phyloP scores from a whole-genome alignment of 2,888 invertebrate species.

The Choreutis nemorana region DNA sequence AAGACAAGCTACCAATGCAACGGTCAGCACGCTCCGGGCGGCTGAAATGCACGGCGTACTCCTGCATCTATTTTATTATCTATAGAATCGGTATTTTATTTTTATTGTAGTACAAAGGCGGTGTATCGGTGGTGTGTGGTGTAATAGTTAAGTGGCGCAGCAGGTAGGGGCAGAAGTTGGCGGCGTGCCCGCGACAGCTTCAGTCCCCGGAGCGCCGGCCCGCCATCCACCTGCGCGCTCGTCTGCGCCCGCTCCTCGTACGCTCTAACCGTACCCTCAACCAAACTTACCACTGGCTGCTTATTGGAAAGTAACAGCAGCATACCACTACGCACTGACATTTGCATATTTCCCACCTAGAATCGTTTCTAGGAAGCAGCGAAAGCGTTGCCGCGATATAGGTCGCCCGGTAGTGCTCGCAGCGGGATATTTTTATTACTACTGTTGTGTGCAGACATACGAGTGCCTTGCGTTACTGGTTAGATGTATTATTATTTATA shows the following conservation, averaged over 20 bases:
- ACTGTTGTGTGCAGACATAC: slow-evolving; percentile 52
- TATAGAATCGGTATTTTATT: slow-evolving; percentile 32
- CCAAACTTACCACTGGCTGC: slow-evolving; percentile 4
- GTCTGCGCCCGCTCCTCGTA: slow-evolving; percentile 6
- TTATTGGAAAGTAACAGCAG: slow-evolving; percentile 9
- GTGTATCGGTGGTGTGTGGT: slow-evolving; percentile 34
- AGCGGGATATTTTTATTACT: slow-evolving; percentile 63
- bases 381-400: slow-evolving; percentile 41
- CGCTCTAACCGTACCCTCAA: slow-evolving; percentile 10
- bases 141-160: slow-evolving; percentile 47
- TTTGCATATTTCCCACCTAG: slow-evolving; percentile 21
- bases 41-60: background rate
- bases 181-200: slow-evolving; percentile 36
- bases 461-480: slow-evolving; percentile 42
- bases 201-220: slow-evolving; percentile 54
- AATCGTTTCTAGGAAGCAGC: slow-evolving; percentile 29
- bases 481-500: slow-evolving; percentile 54
- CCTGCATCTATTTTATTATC: slow-evolving; percentile 27
- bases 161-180: slow-evolving; percentile 31
- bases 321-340: slow-evolving; percentile 5
- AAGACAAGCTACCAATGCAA: slow-evolving; percentile 15
- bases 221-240: slow-evolving; percentile 39
- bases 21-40: slow-evolving; percentile 4
- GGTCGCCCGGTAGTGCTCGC: slow-evolving; percentile 62
- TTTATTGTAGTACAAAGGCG: slow-evolving; percentile 31